Base-by-base conservation (phyloP, 2,797 vertebrate species). In the Periparus ater region DNA sequence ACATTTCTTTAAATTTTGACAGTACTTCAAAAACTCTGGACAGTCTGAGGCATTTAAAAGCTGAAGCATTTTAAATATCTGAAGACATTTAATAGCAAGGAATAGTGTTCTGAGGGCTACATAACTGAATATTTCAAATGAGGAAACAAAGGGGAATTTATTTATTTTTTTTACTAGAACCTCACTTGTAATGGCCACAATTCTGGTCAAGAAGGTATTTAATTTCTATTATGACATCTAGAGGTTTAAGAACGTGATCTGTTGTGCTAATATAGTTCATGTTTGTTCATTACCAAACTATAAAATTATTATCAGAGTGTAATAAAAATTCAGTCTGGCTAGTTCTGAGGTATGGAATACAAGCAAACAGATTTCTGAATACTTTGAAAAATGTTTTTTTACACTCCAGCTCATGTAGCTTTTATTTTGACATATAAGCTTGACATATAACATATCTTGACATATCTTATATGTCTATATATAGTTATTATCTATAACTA, bases 321-420 rank as follows among this genome's bases (percentile, higher is more conserved):
- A 20, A 11, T 70, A 80, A 70, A 96, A 95, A 66, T 47, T 32
- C 36, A 90, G 34, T 61, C 53, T 86, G 51, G 20, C 53, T 61
- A 26, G 25, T 85, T 85, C 68, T 65, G 32, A 92, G 26, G 34
- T 68, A 75, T 44, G 38, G 45, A 84, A 82, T 54, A 77, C 32
- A 32, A 88, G 23, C 25, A 82, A 73, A 89, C 9, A 78, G 10
- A 58, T 25, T 78, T 78, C 47, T 79, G 36, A 74, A 71, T 67
- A 36, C 47, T 53, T 58, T 78, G 77, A 84, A 96, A 96, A 93
- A 91, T 80, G 26, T 88, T 95, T 81, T 92, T 92, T 91, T 91
- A 53, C 20, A 57, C 36, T 75, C 29, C 32, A 82, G 60, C 61
- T 83, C 34, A 40, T 5, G 2, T 61, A 91, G 60, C 30, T 80